Base-by-base conservation (phyloP, 2,113 vertebrate species). In the Siniperca chuatsi region DNA sequence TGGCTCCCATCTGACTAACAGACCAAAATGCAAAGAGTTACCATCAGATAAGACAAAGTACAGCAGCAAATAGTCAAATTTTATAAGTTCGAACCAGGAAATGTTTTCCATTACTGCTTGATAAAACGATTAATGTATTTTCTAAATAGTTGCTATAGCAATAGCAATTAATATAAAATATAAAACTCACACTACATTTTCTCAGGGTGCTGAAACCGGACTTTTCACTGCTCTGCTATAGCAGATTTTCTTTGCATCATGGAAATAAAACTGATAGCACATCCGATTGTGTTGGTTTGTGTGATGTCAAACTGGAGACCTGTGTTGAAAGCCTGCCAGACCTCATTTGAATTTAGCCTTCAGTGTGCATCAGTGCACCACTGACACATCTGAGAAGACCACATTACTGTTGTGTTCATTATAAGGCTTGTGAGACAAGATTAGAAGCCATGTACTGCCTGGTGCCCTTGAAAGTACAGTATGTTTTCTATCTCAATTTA, bases 251-350 rank as follows among this genome's bases (percentile, higher is more conserved):
- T 48, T 37, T 78, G 35, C 23, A 8, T 66, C 75, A 21, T 11
- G 52, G 54, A 81, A 91, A 79, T 81, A 75, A 80, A 90, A 77
- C 21, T 78, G 85, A 82, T 61, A 84, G 79, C 78, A 65, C 72
- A 80, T 88, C 83, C 80, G 52, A 75, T 81, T 29, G 0, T 16
- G 69, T 90, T 71, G 77, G 83, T 84, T 78, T 40, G 52, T 25
- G 37, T 42, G 16, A 78, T 82, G 82, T 82, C 87, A 76, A 82
- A 84, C 55, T 18, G 72, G 50, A 93, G 73, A 78, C 72, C 70
- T 23, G 40, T 35, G 75, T 42, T 88, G 85, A 86, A 89, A 89
- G 85, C 65, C 81, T 87, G 82, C 69, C 84, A 84, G 73, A 61
- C 33, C 60, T 13, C 0, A 80, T 90, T 84, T 82, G 52, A 89